A percentile compares a stretch with the other conserved stretches of the same genome.
These are phyloP conservation scores for Glareola pratincola DNA, from an alignment of 2,113 vertebrate species.

Conservation along the genomic window DNA sequence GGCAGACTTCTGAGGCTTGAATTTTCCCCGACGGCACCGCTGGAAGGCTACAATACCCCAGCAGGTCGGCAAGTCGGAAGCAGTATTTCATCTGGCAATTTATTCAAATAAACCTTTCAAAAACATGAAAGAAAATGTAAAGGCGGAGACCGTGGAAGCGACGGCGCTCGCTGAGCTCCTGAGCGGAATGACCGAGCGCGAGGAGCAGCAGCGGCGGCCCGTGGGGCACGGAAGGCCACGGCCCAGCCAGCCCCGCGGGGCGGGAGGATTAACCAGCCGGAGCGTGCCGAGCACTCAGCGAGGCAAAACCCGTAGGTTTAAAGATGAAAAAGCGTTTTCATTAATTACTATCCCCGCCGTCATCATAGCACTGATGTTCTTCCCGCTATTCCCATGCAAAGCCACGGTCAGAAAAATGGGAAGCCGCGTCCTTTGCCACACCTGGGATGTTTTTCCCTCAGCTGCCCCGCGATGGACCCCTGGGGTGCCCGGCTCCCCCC, in stretches of 20 bases:
- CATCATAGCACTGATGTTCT: neutral
- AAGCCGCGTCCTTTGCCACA: accelerated
- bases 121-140: neutral
- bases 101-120: constrained; percentile 32
- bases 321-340: neutral
- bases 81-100: constrained; percentile 11
- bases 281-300: accelerated
- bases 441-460: neutral
- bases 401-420: neutral
- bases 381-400: neutral
- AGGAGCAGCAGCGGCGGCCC: neutral
- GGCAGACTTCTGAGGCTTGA: constrained; percentile 35
- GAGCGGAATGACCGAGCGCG: neutral
- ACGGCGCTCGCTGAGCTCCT: neutral
- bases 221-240: accelerated
- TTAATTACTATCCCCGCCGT: accelerated
- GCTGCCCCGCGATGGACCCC: accelerated
- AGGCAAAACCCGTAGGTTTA: neutral
- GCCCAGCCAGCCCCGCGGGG: neutral
- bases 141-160: neutral
- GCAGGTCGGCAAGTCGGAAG: constrained; percentile 12
- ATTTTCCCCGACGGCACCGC: constrained; percentile 2
- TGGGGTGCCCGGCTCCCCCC: neutral
- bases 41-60: constrained; percentile 46
- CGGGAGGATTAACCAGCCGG: neutral